Conservation (phyloP, 2,113 vertebrate species). For the Alligator sinensis region DNA sequence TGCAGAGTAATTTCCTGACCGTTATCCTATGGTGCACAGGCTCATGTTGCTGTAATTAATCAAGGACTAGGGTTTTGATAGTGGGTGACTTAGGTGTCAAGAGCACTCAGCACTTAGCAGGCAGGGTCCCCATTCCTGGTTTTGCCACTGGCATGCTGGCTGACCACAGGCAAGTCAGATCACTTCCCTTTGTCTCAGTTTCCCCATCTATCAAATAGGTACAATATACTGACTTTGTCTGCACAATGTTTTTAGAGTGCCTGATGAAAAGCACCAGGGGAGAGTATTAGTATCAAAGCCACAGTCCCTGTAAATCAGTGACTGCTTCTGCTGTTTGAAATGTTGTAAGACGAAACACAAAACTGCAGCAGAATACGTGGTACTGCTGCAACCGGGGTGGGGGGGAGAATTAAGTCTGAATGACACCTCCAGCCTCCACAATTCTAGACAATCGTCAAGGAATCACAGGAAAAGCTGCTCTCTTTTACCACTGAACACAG, state of each 20-base stretch:
- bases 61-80: neutral
- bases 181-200: constrained; percentile 50
- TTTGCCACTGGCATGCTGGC: neutral
- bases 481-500: neutral
- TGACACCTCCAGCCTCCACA: neutral
- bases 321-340: neutral
- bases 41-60: neutral
- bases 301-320: neutral
- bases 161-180: neutral
- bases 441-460: neutral
- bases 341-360: neutral
- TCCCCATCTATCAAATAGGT: neutral
- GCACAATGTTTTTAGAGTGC: neutral
- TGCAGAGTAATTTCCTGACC: constrained; percentile 55
- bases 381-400: neutral
- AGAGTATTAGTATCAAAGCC: neutral
- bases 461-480: neutral
- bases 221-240: neutral
- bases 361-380: neutral
- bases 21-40: constrained; percentile 34
- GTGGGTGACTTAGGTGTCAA: neutral
- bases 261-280: neutral
- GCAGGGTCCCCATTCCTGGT: neutral
- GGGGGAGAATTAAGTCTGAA: neutral
- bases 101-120: neutral